Percentiles rank a stretch among this genome's conserved stretches.
These are phyloP conservation scores for Liodrosophila aerea DNA, from an alignment of 2,888 invertebrate genomes.

Conservation along the genomic window DNA sequence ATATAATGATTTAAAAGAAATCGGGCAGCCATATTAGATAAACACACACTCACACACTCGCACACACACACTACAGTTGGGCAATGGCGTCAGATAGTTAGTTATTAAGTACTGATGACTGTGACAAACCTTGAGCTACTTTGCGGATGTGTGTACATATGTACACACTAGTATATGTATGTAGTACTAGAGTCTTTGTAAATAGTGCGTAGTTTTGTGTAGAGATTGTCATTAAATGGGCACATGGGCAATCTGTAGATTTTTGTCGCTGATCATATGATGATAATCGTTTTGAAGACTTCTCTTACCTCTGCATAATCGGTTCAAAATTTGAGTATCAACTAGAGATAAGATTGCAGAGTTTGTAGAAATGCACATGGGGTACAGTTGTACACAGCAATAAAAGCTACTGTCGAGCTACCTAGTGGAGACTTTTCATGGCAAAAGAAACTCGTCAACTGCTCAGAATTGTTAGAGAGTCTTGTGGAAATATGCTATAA, in stretches of 20 bases:
- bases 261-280: background rate
- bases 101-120: slow-evolving; percentile 36
- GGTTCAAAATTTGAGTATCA: background rate
- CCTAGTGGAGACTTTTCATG: too few relatives aligned
- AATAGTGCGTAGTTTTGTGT: slow-evolving; percentile 49
- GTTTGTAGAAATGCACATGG: background rate
- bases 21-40: slow-evolving; percentile 54
- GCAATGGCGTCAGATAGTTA: slow-evolving; percentile 65
- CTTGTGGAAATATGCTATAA: too few relatives aligned
- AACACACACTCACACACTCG: slow-evolving; percentile 9
- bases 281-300: too few relatives aligned
- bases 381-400: background rate
- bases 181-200: slow-evolving; percentile 15
- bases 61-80: slow-evolving; percentile 45
- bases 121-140: slow-evolving; percentile 71
- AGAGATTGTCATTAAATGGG: slow-evolving; percentile 27
- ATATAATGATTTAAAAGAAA: slow-evolving; percentile 77
- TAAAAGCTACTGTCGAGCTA: background rate
- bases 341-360: background rate
- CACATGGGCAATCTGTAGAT: slow-evolving; percentile 21
- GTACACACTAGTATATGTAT: too few relatives aligned
- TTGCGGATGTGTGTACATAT: slow-evolving; percentile 26
- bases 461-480: too few relatives aligned
- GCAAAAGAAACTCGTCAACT: too few relatives aligned
- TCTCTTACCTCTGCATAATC: background rate